phyloP scores from a whole-genome alignment of 2,113 vertebrate species.

The Bubo bubo region DNA sequence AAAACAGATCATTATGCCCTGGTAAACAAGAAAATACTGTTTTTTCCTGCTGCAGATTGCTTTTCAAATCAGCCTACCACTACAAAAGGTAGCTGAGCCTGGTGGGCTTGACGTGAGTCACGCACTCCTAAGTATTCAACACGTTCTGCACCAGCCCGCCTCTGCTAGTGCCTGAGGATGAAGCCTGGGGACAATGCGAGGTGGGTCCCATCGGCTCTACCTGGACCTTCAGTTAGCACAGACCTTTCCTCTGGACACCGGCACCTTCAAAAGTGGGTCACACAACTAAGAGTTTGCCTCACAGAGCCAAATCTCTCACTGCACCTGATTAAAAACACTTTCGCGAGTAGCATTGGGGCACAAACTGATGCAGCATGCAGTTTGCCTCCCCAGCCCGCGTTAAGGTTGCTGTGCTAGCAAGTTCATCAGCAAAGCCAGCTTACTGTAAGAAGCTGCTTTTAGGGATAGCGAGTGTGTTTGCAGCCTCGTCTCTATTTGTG shows the following conservation, averaged over 20 bases:
- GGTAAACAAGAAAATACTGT: background rate
- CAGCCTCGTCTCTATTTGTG: rapidly evolving
- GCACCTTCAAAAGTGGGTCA: background rate
- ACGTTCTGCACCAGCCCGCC: background rate
- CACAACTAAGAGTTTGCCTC: rapidly evolving
- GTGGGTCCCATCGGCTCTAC: background rate
- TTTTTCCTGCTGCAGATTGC: background rate
- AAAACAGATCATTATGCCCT: background rate
- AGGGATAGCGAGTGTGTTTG: background rate
- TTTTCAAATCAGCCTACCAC: background rate
- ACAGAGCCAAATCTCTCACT: background rate
- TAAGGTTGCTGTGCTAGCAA: background rate
- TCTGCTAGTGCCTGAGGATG: too few species aligned
- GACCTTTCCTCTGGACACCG: background rate
- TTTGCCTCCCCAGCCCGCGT: background rate
- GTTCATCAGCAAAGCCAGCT: background rate
- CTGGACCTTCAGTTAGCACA: background rate
- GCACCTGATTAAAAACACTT: background rate
- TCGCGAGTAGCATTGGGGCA: background rate
- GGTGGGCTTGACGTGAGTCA: rapidly evolving
- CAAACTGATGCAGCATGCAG: rapidly evolving
- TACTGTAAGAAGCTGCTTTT: background rate
- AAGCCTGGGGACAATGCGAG: background rate
- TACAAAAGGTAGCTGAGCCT: background rate
- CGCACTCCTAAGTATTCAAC: background rate